Evolutionary conservation across 1,140 invertebrate genomes (phyloP).

Genomic region (Drosophila rufa): DNA sequence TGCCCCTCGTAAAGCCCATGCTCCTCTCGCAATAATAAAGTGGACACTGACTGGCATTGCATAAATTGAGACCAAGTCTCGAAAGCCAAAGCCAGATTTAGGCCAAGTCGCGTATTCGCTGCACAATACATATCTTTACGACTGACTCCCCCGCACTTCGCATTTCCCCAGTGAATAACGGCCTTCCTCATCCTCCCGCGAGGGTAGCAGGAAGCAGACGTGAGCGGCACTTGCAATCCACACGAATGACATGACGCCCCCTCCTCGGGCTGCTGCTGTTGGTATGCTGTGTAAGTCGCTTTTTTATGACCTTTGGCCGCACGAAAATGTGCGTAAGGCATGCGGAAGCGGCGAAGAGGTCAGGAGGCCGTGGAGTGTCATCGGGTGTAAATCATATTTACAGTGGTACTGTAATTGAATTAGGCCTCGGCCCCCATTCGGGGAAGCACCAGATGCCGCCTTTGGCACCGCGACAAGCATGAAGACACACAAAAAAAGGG

Average conservation of each 20-base stretch:
- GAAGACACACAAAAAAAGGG: conserved; percentile 19
- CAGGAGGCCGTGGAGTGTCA: conserved; percentile 38
- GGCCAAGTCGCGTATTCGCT: conserved; percentile 49
- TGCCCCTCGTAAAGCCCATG: conserved; percentile 41
- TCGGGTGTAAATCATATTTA: conserved; percentile 74
- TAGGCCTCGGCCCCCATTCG: conserved; percentile 39
- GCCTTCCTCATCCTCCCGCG: neutral
- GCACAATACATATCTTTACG: conserved; percentile 56
- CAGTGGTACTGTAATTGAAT: conserved; percentile 78
- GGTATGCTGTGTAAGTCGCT: conserved; percentile 55
- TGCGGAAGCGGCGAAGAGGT: conserved; percentile 26
- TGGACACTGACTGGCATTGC: conserved; percentile 45
- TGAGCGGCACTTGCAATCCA: conserved; percentile 45
- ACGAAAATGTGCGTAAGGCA: conserved; percentile 69
- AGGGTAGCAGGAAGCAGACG: conserved; percentile 20
- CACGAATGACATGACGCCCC: conserved; percentile 34
- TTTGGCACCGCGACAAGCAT: neutral
- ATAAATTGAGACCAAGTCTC: conserved; percentile 37
- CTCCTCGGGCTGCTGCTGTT: conserved; percentile 10
- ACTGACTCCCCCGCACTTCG: conserved; percentile 11
- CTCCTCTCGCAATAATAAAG: conserved; percentile 38
- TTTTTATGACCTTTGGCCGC: conserved; percentile 70
- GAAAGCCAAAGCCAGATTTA: conserved; percentile 48
- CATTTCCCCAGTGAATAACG: conserved; percentile 32
- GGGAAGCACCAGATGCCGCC: neutral